These are phyloP conservation scores for Tenthredo livida DNA, from an alignment of 2,888 invertebrate genomes.

Conservation along the genomic window DNA sequence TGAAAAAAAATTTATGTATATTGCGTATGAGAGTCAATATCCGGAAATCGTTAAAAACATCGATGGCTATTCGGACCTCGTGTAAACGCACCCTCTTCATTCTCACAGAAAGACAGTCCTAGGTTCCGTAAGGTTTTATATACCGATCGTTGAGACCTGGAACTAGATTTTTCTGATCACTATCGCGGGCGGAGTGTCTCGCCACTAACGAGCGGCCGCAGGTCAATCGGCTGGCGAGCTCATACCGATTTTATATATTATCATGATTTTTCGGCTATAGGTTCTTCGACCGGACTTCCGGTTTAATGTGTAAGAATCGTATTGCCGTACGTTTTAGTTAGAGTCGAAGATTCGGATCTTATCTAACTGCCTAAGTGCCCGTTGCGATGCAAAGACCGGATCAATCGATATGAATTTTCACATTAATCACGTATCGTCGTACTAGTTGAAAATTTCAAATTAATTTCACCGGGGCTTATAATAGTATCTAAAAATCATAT, in stretches of 20 bases:
- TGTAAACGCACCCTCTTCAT: not conserved
- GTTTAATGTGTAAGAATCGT: not conserved
- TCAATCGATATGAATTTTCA: not conserved
- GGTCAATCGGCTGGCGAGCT: constrained; percentile 9
- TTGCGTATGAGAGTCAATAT: not conserved
- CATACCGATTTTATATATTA: constrained; percentile 23
- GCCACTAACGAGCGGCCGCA: constrained; percentile 44
- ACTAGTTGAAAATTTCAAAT: too few species aligned
- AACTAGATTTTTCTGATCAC: constrained; percentile 13
- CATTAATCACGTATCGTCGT: too few species aligned
- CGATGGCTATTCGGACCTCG: not conserved
- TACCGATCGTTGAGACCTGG: constrained; percentile 9
- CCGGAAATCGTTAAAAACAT: constrained; percentile 9
- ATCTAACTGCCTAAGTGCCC: too few species aligned
- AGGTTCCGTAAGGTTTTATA: not conserved
- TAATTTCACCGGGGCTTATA: too few species aligned
- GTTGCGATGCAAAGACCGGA: not conserved
- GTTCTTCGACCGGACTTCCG: constrained; percentile 31
- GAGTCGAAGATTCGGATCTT: not conserved
- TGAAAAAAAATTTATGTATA: not conserved
- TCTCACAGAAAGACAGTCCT: not conserved
- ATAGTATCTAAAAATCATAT: too few species aligned
- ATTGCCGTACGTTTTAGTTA: not conserved
- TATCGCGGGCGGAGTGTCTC: constrained; percentile 18
- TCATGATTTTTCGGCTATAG: not conserved